A percentile compares a stretch with the other conserved stretches of the same genome.
These are phyloP conservation scores for Typhlichthys eigenmanni DNA, from an alignment of 2,797 vertebrate genomes.

Conservation along the genomic window DNA sequence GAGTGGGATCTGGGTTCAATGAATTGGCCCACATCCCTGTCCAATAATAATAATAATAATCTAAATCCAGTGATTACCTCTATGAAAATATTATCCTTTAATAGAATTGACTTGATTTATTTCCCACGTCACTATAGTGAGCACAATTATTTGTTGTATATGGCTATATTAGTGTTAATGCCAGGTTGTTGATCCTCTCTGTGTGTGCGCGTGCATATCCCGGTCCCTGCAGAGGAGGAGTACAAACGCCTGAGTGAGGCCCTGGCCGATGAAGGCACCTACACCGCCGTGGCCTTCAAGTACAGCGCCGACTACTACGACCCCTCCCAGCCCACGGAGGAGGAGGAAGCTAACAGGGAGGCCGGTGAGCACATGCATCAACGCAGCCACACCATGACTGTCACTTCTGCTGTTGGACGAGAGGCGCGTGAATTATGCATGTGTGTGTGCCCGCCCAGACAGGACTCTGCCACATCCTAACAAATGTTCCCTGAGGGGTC, in stretches of 20 bases:
- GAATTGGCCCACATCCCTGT: no score
- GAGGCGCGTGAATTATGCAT: no score
- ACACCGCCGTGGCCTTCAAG: slow-evolving; percentile 91
- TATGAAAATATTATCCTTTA: no score
- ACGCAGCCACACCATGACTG: background rate
- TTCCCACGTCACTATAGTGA: no score
- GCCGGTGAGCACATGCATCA: slow-evolving; percentile 72
- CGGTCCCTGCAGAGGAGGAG: slow-evolving; percentile 90
- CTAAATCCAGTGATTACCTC: no score
- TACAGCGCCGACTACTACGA: slow-evolving; percentile 98
- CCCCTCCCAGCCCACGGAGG: slow-evolving; percentile 96
- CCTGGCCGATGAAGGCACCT: slow-evolving; percentile 92
- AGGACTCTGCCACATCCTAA: background rate
- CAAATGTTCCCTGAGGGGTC: slow-evolving; percentile 1
- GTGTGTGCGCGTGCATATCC: slow-evolving; percentile 31
- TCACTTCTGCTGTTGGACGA: no score
- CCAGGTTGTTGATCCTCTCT: background rate
- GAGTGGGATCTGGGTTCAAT: background rate
- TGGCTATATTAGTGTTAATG: no score
- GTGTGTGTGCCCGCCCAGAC: no score
- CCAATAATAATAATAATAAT: background rate
- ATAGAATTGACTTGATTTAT: no score
- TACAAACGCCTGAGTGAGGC: slow-evolving; percentile 97
- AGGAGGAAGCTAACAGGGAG: slow-evolving; percentile 88
- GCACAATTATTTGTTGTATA: no score